These are phyloP conservation scores for Takifugu ocellatus DNA, from an alignment of 2,797 vertebrate species.

Conservation along the genomic window DNA sequence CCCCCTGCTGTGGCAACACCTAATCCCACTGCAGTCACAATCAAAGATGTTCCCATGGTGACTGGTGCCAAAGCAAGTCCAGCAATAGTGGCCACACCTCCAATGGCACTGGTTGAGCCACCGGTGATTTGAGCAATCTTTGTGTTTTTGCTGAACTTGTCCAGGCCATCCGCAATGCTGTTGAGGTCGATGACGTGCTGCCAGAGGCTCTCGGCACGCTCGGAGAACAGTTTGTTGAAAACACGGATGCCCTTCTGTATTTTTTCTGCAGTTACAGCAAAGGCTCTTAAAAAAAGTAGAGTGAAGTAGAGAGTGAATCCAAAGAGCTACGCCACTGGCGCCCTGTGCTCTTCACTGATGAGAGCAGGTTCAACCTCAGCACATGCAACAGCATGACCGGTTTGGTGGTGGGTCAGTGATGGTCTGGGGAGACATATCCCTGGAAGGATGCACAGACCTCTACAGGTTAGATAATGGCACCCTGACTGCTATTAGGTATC, in stretches of 20 bases:
- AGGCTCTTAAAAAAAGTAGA: slow-evolving; percentile 55
- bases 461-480: too few species aligned
- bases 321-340: not conserved
- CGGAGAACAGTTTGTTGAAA: slow-evolving; percentile 78
- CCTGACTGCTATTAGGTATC: too few species aligned
- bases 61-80: slow-evolving; percentile 75
- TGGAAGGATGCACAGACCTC: too few species aligned
- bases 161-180: slow-evolving; percentile 70
- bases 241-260: slow-evolving; percentile 77
- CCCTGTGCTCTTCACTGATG: too few species aligned
- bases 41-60: slow-evolving; percentile 74
- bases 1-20: slow-evolving; percentile 73
- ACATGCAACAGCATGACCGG: too few species aligned
- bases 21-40: slow-evolving; percentile 74
- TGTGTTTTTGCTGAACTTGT: slow-evolving; percentile 78
- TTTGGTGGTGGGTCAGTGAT: too few species aligned
- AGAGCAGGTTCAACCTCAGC: too few species aligned
- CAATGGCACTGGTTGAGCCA: slow-evolving; percentile 75
- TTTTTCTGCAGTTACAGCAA: slow-evolving; percentile 75
- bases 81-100: slow-evolving; percentile 73
- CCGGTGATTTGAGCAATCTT: slow-evolving; percentile 79
- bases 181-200: slow-evolving; percentile 78
- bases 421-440: too few species aligned
- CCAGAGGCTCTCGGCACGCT: slow-evolving; percentile 77
- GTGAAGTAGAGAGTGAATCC: too few species aligned